Percentiles rank a stretch among this genome's conserved stretches.
These are phyloP conservation scores for Semotilus atromaculatus DNA, from an alignment of 2,797 vertebrate species.

Conservation along the genomic window DNA sequence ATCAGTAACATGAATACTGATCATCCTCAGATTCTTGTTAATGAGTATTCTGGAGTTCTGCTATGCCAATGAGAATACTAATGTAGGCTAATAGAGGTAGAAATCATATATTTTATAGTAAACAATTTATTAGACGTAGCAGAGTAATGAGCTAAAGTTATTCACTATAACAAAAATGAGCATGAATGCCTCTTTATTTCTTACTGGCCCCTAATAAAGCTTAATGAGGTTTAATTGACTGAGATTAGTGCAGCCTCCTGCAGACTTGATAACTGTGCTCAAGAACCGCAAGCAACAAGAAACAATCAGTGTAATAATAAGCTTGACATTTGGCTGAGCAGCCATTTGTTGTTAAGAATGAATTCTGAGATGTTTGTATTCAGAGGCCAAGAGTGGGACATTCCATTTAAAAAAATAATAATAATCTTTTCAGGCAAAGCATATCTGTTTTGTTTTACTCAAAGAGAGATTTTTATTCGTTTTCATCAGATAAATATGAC, in stretches of 20 bases:
- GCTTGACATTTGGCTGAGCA: slow-evolving; percentile 6
- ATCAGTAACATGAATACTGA: slow-evolving; percentile 18
- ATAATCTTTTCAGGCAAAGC: background rate
- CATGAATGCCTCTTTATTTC: slow-evolving; percentile 24
- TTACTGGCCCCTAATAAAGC: background rate
- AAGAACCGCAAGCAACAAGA: background rate
- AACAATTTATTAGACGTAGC: background rate
- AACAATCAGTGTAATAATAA: slow-evolving; percentile 10
- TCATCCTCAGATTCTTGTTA: background rate
- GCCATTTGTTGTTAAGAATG: background rate
- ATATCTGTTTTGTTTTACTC: background rate
- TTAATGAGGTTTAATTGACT: slow-evolving; percentile 38
- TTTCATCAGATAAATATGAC: background rate
- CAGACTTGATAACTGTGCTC: slow-evolving; percentile 23
- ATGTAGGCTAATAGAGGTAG: slow-evolving; percentile 6
- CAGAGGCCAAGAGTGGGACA: background rate
- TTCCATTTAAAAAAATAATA: background rate
- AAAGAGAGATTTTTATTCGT: background rate
- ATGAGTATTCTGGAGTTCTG: slow-evolving; percentile 13
- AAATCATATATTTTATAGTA: background rate
- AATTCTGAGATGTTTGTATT: slow-evolving; percentile 7
- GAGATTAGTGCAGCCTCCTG: slow-evolving; percentile 13
- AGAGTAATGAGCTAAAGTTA: background rate
- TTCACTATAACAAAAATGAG: background rate
- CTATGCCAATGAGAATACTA: background rate